Evolutionary conservation across 2,113 vertebrate species (phyloP).

Genomic region (Thryonomys swinderianus): DNA sequence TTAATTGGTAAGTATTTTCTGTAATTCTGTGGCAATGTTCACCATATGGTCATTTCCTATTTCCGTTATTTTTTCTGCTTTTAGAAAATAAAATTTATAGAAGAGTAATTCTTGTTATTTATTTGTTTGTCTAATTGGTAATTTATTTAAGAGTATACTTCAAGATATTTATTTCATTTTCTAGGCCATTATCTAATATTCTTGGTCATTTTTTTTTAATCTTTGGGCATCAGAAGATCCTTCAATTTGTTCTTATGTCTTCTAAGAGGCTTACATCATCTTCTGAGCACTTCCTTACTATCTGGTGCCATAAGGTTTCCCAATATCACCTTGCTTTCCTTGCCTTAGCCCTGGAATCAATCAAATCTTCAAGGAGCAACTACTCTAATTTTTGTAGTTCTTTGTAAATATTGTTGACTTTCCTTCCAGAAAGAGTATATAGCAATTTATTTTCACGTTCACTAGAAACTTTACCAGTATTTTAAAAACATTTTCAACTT

Average conservation of each 20-base stretch:
- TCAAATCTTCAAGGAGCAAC: conserved; percentile 7
- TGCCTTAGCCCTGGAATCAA: neutral
- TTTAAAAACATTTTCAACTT: too few relatives aligned
- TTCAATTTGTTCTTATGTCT: neutral
- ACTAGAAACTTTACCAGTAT: neutral
- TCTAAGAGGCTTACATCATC: neutral
- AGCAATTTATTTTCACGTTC: neutral
- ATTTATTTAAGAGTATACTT: neutral
- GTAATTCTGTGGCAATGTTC: neutral
- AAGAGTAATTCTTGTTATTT: neutral
- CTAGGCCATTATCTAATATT: neutral
- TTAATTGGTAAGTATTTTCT: conserved; percentile 16
- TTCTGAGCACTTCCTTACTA: neutral
- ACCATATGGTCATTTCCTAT: neutral
- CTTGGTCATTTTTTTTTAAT: conserved; percentile 1
- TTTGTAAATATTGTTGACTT: conserved; percentile 15
- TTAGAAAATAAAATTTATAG: conserved; percentile 24
- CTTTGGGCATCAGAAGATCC: neutral
- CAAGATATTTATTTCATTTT: conserved; percentile 33
- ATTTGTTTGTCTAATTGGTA: neutral
- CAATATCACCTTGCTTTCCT: conserved; percentile 14
- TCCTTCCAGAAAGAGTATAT: neutral
- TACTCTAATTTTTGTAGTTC: conserved; percentile 32
- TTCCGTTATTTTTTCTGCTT: conserved; percentile 17
- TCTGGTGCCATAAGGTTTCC: neutral